Evolutionary conservation across 2,113 vertebrate species (phyloP).

Genomic region (Austrofundulus limnaeus): DNA sequence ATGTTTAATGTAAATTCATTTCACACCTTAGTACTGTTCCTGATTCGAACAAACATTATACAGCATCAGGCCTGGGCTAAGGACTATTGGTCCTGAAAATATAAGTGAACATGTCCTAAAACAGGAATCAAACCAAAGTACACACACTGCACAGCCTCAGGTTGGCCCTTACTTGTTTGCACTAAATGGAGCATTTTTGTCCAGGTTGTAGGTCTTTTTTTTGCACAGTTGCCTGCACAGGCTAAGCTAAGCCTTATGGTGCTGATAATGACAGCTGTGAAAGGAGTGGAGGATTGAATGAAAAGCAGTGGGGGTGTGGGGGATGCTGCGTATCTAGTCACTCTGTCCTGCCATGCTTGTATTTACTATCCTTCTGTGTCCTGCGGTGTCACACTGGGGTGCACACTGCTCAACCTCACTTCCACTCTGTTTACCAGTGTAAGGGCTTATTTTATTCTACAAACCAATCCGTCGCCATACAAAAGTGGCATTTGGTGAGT

Average conservation of each 20-base stretch:
- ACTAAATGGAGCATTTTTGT: conserved; percentile 63
- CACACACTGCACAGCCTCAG: conserved; percentile 8
- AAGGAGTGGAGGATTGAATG: conserved; percentile 69
- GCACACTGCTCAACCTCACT: conserved; percentile 39
- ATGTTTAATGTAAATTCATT: no score
- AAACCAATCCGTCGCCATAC: conserved; percentile 8
- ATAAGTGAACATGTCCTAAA: no score
- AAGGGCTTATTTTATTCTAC: conserved; percentile 35
- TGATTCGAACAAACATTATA: no score
- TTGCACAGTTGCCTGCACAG: conserved; percentile 69
- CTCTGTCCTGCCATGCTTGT: conserved; percentile 64
- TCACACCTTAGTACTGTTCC: no score
- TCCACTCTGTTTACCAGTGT: conserved; percentile 40
- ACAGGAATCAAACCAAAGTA: no score
- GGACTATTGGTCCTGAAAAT: no score
- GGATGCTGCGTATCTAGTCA: conserved; percentile 51
- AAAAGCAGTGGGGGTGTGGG: conserved; percentile 60
- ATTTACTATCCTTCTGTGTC: conserved; percentile 66
- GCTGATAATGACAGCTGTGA: conserved; percentile 76
- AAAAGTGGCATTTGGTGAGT: conserved; percentile 18
- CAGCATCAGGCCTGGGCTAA: no score
- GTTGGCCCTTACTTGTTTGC: conserved; percentile 48
- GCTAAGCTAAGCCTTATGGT: conserved; percentile 73
- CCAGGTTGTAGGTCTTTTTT: conserved; percentile 60
- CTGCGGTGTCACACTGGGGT: conserved; percentile 55